Percentiles rank a stretch among this genome's conserved stretches.
These are phyloP conservation scores for Pangasianodon hypophthalmus DNA, from an alignment of 2,113 vertebrate species.

Conservation along the genomic window DNA sequence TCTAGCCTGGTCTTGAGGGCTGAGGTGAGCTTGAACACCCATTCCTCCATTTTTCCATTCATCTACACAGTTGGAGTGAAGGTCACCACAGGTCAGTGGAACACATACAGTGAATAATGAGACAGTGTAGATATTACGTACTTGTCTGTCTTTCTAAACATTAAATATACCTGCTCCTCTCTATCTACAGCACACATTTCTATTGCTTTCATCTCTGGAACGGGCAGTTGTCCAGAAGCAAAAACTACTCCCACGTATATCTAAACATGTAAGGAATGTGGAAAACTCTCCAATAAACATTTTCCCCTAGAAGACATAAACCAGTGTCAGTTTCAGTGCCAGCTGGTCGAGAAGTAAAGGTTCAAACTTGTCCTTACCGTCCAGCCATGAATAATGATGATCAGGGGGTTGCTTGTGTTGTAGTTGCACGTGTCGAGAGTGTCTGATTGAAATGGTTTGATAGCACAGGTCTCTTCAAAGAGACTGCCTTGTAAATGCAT, in stretches of 20 bases:
- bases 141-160: neutral
- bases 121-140: neutral
- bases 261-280: neutral
- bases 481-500: constrained; percentile 61
- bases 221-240: neutral
- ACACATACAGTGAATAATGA: neutral
- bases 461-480: constrained; percentile 63
- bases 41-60: constrained; percentile 76
- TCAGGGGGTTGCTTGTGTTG: constrained; percentile 77
- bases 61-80: constrained; percentile 64
- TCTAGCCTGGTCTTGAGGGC: constrained; percentile 70
- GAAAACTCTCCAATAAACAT: neutral
- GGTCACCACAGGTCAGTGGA: neutral
- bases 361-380: constrained; percentile 70
- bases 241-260: neutral
- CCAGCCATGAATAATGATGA: constrained; percentile 85
- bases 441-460: constrained; percentile 62
- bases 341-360: neutral
- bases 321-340: no score
- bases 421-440: constrained; percentile 75
- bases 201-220: neutral
- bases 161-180: neutral
- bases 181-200: neutral
- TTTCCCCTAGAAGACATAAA: neutral
- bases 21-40: constrained; percentile 76